Evolutionary conservation across 2,113 vertebrate species (phyloP).

Genomic region (Barnardius zonarius): DNA sequence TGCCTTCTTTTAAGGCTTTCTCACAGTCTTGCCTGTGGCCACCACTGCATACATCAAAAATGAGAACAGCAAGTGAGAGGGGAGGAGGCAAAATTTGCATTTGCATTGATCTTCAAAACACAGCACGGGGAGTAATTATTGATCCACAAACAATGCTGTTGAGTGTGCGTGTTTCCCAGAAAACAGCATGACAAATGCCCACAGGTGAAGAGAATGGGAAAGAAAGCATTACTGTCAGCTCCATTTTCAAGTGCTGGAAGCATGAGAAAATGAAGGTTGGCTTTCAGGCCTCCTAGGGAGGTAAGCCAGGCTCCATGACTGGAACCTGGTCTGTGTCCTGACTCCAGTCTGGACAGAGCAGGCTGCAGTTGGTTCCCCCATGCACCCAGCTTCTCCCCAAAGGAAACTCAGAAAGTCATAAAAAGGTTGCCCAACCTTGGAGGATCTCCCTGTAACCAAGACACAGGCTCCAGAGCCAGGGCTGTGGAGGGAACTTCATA

Average conservation of each 20-base stretch:
- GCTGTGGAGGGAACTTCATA: not conserved
- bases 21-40: not conserved
- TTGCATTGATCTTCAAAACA: slow-evolving; percentile 8
- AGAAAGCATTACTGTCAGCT: not conserved
- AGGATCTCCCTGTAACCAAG: not conserved
- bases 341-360: not conserved
- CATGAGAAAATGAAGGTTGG: not conserved
- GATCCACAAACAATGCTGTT: not conserved
- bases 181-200: not conserved
- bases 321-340: not conserved
- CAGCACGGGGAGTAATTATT: not conserved
- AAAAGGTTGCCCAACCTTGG: not conserved
- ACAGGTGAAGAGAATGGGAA: not conserved
- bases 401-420: not conserved
- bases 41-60: not conserved
- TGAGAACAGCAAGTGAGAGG: not conserved
- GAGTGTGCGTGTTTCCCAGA: not conserved
- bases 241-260: not conserved
- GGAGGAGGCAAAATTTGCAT: not conserved
- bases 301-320: not conserved
- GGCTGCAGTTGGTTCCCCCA: not conserved
- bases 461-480: not conserved
- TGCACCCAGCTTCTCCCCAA: not conserved
- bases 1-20: not conserved
- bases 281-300: not conserved